Percentiles rank a stretch among this genome's conserved stretches.
Evolutionary conservation across 2,797 vertebrate species (phyloP).

Genomic region (Naso thynnoides): DNA sequence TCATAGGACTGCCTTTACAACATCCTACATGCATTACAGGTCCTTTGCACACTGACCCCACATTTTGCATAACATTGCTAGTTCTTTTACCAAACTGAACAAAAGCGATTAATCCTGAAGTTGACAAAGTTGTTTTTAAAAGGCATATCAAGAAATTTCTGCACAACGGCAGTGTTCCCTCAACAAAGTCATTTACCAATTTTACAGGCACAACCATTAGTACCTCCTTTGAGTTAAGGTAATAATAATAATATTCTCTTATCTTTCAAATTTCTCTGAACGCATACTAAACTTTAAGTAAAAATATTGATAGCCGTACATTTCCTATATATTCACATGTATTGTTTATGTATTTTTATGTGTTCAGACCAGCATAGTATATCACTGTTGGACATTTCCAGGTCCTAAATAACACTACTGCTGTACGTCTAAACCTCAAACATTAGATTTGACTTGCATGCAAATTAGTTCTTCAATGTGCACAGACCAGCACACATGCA

Average conservation of each 20-base stretch:
- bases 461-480: conserved; percentile 65
- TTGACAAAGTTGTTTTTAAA: no score
- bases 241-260: neutral
- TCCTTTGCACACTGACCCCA: neutral
- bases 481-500: conserved; percentile 64
- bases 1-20: no score
- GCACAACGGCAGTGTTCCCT: no score
- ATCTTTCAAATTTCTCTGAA: no score
- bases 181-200: neutral
- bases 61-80: conserved; percentile 6
- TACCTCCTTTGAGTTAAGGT: neutral
- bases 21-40: neutral
- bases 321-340: no score
- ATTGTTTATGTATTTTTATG: neutral
- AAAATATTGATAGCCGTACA: no score
- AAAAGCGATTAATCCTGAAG: no score
- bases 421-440: conserved; percentile 26
- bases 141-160: no score
- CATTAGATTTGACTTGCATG: conserved; percentile 61
- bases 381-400: conserved; percentile 8
- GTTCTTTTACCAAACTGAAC: no score
- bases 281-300: no score
- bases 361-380: neutral
- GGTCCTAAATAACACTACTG: conserved; percentile 1
- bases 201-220: neutral